phyloP scores from a whole-genome alignment of 2,113 vertebrate genomes.

The Zingel zingel region DNA sequence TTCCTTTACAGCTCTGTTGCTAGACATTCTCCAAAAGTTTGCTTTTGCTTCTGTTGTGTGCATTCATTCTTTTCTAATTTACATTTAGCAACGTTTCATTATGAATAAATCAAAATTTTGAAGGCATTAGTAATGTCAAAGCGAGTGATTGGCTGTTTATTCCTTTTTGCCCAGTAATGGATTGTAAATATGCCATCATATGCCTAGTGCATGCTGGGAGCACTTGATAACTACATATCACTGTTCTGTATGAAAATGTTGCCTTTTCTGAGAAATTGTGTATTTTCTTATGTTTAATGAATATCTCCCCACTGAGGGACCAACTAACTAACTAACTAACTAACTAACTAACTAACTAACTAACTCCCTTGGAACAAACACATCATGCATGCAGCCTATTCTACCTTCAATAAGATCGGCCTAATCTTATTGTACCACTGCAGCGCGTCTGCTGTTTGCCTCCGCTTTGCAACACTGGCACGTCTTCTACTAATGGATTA shows the following conservation, averaged over 20 bases:
- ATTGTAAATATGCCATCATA: constrained; percentile 1
- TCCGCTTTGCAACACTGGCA: constrained; percentile 37
- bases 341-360: too few relatives aligned
- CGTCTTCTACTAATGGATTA: constrained; percentile 69
- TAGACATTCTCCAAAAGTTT: not conserved
- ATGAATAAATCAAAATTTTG: constrained; percentile 10
- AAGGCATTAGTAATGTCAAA: constrained; percentile 24
- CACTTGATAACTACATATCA: constrained; percentile 13
- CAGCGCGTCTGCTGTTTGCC: constrained; percentile 34
- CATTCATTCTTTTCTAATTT: constrained; percentile 5
- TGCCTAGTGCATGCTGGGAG: constrained; percentile 12
- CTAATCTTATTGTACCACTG: constrained; percentile 14
- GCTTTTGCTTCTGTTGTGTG: not conserved
- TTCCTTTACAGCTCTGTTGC: not conserved
- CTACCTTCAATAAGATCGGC: constrained; percentile 3
- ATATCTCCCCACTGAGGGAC: constrained; percentile 1
- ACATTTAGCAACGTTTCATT: not conserved
- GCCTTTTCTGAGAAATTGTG: not conserved
- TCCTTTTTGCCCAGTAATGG: constrained; percentile 22
- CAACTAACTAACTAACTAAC: not conserved
- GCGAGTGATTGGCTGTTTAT: constrained; percentile 30
- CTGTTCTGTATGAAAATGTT: constrained; percentile 1
- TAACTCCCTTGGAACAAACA: constrained; percentile 19
- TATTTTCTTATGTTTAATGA: constrained; percentile 20
- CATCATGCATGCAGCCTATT: constrained; percentile 14